Evolutionary conservation across 1,140 invertebrate genomes (phyloP), one percentile per base, ranked within the genome.

Genomic region (Diorhabda sublineata): DNA sequence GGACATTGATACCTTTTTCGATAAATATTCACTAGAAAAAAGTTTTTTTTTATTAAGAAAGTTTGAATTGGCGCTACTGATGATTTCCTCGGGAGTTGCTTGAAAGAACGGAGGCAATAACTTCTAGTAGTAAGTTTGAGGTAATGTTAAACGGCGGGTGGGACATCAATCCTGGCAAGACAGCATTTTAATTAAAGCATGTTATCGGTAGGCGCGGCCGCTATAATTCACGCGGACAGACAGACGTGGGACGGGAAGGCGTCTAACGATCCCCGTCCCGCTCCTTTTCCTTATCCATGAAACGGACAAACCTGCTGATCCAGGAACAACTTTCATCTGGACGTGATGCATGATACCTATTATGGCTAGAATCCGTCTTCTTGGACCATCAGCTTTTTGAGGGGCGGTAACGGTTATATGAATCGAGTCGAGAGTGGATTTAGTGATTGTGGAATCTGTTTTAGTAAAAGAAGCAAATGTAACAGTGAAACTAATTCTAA

Each of bases 111-210:
- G 43, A 45, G 42, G 66, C 59, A 61, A 67, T 67, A 61, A 67
- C 60, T 67, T 44, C 66, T 67, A n/a, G 47, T 42, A 67, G 66
- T 60, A 67, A 67, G 58, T 67, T 67, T 67, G 66, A 67, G 66
- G 66, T 67, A 52, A 61, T 67, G 66, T 67, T 67, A 65, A 47
- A 65, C 45, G 64, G 47, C 56, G 45, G 64, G 65, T 41, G 73
- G 71, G 73, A 74, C 78, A 80, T 80, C 79, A 80, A 80, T 80
- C 79, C 76, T 71, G 58, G 67, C 65, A 73, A 78, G 79, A 80
- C 78, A 78, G 79, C 75, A 78, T 80, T 80, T 80, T 80, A 81
- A 81, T 81, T 81, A 81, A 81, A 80, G 75, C 79, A 75, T 76
- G 76, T 81, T 81, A 81, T 81, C 79, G 79, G 78, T 80, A 79